Conservation (phyloP, 2,888 invertebrate genomes). For the Fabriciana adippe region DNA sequence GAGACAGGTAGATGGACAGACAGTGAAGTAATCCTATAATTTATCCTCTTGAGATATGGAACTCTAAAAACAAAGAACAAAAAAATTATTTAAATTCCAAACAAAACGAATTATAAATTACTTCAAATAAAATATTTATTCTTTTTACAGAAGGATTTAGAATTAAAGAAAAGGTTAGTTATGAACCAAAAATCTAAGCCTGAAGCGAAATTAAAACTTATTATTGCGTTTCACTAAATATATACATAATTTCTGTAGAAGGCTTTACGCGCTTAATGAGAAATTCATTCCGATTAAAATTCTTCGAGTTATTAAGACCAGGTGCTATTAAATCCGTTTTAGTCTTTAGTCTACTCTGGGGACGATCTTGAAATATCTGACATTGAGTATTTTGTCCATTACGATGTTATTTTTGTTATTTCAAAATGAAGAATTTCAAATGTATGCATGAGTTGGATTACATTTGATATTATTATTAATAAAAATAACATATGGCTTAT, state of each 20-base stretch:
- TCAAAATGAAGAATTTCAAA: not conserved
- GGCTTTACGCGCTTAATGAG: constrained; percentile 30
- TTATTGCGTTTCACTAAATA: constrained; percentile 22
- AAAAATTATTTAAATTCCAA: too few species aligned
- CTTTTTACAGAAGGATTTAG: not conserved
- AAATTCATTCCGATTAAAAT: constrained; percentile 35
- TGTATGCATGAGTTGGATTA: not conserved
- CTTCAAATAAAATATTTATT: not conserved
- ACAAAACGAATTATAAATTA: too few species aligned
- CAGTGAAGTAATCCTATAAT: too few species aligned
- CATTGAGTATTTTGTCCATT: not conserved
- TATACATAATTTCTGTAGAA: constrained; percentile 23
- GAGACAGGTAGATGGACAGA: too few species aligned
- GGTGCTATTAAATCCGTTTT: constrained; percentile 22
- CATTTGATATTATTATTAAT: too few species aligned
- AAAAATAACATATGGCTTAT: too few species aligned
- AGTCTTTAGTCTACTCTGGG: not conserved
- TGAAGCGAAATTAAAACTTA: constrained; percentile 15
- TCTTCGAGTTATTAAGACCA: constrained; percentile 17
- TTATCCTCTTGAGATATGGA: too few species aligned
- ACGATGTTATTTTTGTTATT: not conserved
- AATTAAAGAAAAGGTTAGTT: not conserved
- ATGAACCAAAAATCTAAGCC: not conserved
- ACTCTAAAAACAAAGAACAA: too few species aligned
- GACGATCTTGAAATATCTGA: constrained; percentile 9